Base-by-base conservation (phyloP, 1,140 invertebrate species). In the Pogonomyrmex barbatus region DNA sequence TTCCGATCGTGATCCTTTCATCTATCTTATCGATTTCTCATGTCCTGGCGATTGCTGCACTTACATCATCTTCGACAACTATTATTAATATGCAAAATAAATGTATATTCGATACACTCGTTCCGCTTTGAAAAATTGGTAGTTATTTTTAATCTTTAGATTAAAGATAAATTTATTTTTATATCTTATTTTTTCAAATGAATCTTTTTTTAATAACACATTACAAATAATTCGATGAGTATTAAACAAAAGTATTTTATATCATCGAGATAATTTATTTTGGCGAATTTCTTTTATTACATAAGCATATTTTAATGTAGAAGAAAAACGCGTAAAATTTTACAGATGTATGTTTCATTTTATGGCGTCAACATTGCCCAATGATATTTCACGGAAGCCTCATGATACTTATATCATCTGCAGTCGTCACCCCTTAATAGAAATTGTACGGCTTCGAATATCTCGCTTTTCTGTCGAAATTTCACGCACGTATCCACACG, bases 401-500 rank as follows among this genome's bases (percentile, higher is more conserved):
- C 75, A 70, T 60, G 56, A 0, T 76, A 76, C 52, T 67, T 73
- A 54, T 70, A 24, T 65, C 42, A 68, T 33, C 84, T 86, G 79
- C 39, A 45, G 62, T 84, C 83, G 79, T 86, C 87, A 70, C 87
- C 30, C 85, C 89, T 81, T 91, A 87, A 91, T 87, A 67, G 84
- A 87, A 87, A 65, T 24, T 54, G 62, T 45, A 63, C 14, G 36
- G 52, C 67, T 89, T 88, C 84, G 77, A 90, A 76, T 85, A 87
- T 52, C 75, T 70, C 60, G 88, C 56, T 73, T 83, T 71, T 68
- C 83, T 73, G 86, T 86, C 87, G 88, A 70, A 90, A 91, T 88
- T 91, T 91, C 91, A 91, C 91, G 91, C 91, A 91, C 91, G 91
- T 91, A 91, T 91, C 90, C 88, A 91, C 90, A 89, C 90, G 89